phyloP scores from a whole-genome alignment of 2,113 vertebrate species.

The Cisticola juncidis region DNA sequence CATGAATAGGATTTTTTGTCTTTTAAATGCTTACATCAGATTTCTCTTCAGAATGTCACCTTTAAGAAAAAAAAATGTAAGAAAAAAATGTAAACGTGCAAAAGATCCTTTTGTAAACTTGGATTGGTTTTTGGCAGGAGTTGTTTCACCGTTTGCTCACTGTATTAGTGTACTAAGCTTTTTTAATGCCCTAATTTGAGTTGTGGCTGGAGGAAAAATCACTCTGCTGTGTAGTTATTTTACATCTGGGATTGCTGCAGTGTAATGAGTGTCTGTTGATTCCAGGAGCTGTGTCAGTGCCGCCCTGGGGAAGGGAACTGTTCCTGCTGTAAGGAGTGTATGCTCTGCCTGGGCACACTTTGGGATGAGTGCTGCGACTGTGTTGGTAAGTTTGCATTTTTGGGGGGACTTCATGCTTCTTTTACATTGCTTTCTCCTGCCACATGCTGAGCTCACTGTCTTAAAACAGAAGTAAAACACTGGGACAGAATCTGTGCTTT shows the following conservation, averaged over 20 bases:
- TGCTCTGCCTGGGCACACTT: slow-evolving; percentile 94
- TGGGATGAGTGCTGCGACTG: slow-evolving; percentile 99
- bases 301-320: slow-evolving; percentile 94
- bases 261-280: slow-evolving; percentile 16
- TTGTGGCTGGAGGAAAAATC: not conserved
- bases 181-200: not conserved
- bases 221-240: not conserved
- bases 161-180: not conserved
- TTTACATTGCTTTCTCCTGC: not conserved
- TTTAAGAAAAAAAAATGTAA: not conserved
- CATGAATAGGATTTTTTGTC: not conserved
- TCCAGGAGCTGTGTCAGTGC: slow-evolving; percentile 96
- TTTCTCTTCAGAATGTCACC: not conserved
- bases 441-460: not conserved
- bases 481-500: not conserved
- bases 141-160: not conserved
- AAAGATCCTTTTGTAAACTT: not conserved
- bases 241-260: not conserved
- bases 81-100: not conserved
- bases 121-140: not conserved
- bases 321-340: slow-evolving; percentile 98
- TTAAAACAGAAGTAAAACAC: not conserved
- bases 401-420: not conserved
- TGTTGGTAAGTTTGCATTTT: slow-evolving; percentile 84
- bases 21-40: not conserved